Percentiles rank a stretch among this genome's conserved stretches.
Conservation (phyloP, 2,113 vertebrate genomes). For the Glaucidium brasilianum region DNA sequence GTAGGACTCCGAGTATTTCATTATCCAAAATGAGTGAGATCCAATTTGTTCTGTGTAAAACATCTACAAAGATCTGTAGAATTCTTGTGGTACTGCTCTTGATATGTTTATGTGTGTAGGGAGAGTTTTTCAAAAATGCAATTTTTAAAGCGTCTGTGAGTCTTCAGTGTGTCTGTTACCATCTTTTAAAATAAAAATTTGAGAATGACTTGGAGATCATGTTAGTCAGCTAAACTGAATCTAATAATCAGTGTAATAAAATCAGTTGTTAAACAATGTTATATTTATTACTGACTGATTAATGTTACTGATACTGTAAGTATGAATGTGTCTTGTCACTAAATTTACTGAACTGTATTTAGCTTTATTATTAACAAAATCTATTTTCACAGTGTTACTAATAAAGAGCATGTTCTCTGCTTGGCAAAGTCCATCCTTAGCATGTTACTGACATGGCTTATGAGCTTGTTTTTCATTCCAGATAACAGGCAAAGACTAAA, state of each 20-base stretch:
- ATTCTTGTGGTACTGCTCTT: not conserved
- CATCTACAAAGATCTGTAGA: not conserved
- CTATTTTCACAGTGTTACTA: conserved; percentile 38
- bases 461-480: conserved; percentile 22
- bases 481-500: not conserved
- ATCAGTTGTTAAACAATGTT: not conserved
- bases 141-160: not conserved
- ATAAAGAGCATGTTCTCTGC: conserved; percentile 68
- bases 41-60: not conserved
- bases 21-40: not conserved
- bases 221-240: not conserved
- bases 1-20: not conserved
- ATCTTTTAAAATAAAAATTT: not conserved
- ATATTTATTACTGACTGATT: not conserved
- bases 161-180: not conserved
- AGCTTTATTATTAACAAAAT: conserved; percentile 3
- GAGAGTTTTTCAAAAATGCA: not conserved
- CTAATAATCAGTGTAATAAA: not conserved
- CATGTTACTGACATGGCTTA: conserved; percentile 56
- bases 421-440: conserved; percentile 60
- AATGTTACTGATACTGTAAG: not conserved
- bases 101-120: not conserved
- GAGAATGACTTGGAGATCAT: not conserved
- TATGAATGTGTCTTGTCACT: not conserved
- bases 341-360: conserved; percentile 17